phyloP scores from a whole-genome alignment of 2,888 invertebrate species.

The Boloria euphrosyne region DNA sequence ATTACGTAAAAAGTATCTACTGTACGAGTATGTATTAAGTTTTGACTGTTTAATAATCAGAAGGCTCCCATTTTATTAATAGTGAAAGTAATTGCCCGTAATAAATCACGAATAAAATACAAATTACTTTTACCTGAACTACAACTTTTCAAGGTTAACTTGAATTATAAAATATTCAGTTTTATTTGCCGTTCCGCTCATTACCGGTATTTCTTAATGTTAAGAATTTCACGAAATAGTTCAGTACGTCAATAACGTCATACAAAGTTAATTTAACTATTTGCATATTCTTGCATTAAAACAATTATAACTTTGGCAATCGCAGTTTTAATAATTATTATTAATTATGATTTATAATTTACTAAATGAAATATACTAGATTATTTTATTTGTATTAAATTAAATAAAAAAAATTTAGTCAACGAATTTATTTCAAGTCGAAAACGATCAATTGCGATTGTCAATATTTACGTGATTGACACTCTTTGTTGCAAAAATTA shows the following conservation, averaged over 20 bases:
- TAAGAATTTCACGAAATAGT: constrained; percentile 33
- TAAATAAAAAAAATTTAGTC: no score
- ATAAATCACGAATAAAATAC: constrained; percentile 1
- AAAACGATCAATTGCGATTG: no score
- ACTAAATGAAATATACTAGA: no score
- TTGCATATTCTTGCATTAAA: constrained; percentile 32
- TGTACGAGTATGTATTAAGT: no score
- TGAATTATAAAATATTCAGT: constrained; percentile 26
- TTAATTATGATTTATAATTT: neutral
- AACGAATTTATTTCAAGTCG: no score
- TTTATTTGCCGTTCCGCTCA: constrained; percentile 39
- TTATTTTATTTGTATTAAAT: no score
- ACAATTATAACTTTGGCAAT: constrained; percentile 25
- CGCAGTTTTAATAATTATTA: constrained; percentile 5
- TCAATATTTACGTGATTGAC: no score
- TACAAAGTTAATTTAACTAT: constrained; percentile 28
- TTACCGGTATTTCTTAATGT: constrained; percentile 39
- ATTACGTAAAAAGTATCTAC: no score
- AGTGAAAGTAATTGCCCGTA: no score
- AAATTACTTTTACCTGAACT: constrained; percentile 1
- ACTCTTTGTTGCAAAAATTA: no score
- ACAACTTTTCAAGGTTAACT: constrained; percentile 31
- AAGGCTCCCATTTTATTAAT: no score
- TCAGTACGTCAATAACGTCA: constrained; percentile 31
- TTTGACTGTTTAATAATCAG: no score